Base-by-base conservation (phyloP, 2,113 vertebrate species). In the Oophaga pumilio region DNA sequence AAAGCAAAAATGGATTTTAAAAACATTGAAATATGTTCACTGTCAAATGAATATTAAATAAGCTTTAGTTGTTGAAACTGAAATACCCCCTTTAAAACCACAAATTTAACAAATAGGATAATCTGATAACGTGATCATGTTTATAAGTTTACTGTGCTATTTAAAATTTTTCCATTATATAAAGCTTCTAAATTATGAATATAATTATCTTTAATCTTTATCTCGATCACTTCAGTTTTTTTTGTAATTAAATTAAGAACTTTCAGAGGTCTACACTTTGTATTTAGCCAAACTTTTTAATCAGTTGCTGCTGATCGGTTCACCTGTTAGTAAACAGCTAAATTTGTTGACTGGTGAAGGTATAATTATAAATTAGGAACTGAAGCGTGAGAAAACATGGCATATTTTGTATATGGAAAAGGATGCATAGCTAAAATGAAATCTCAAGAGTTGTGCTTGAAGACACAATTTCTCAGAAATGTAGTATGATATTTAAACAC, bases 301-400 rank as follows among this genome's bases (percentile, higher is more conserved):
- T 74, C 71, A 74, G 71, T 49, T 74, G 71, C 18, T 74, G 33
- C 71, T 74, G 71, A 74, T 74, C 71, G 71, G 71, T 74, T 74
- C 71, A 74, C 71, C 71, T 74, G 71, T 74, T 74, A 74, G 71
- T 74, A 74, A 74, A 74, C 71, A 74, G 71, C 71, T 74, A 74
- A 74, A 74, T 74, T 74, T 74, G 71, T 74, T 74, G 71, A 74
- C 33, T 50, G 71, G 43, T 8, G 71, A 74, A 74, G 71, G 71
- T 74, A 74, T 74, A 74, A 74, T 74, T 74, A 74, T 74, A 74
- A 74, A 74, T 74, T 74, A 74, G 71, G 33, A 11, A 74, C 33
- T 74, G 71, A 50, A 74, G 71, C 71, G 22, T 74, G 18, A 74
- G 43, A 74, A 74, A 74, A 50, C 33, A 74, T 74, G 33, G 71